These are phyloP conservation scores for Antheraea pernyi DNA, from an alignment of 1,140 invertebrate species.

Conservation along the genomic window DNA sequence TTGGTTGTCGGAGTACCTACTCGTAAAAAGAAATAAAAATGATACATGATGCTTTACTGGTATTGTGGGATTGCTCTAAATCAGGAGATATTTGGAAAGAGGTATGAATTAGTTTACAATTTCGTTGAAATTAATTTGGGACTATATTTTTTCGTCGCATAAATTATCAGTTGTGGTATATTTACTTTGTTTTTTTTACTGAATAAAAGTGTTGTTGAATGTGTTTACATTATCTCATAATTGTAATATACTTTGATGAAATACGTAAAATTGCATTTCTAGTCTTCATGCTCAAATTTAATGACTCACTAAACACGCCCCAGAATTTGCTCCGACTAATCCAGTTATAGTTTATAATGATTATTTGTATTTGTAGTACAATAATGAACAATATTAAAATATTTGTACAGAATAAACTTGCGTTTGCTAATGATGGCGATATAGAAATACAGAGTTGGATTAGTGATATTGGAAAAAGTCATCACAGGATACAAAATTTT, in stretches of 20 bases:
- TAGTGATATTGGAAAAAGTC: conserved; percentile 57
- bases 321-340: too few relatives aligned
- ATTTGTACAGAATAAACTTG: conserved; percentile 33
- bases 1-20: too few relatives aligned
- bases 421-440: conserved; percentile 57
- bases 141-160: too few relatives aligned
- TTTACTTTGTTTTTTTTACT: too few relatives aligned
- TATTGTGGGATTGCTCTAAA: conserved; percentile 69
- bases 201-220: too few relatives aligned
- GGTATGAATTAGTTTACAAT: conserved; percentile 26
- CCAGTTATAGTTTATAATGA: too few relatives aligned
- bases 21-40: conserved; percentile 29
- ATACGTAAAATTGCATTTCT: too few relatives aligned
- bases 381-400: neutral
- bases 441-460: conserved; percentile 57
- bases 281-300: too few relatives aligned
- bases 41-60: conserved; percentile 71
- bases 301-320: too few relatives aligned
- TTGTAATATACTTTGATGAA: too few relatives aligned
- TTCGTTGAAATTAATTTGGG: neutral
- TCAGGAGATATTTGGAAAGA: conserved; percentile 27
- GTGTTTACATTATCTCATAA: too few relatives aligned
- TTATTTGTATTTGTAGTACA: neutral
- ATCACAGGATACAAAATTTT: conserved; percentile 65
- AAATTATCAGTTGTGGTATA: too few relatives aligned